phyloP scores from a whole-genome alignment of 2,113 vertebrate genomes.

The Callochromis pleurospilus region DNA sequence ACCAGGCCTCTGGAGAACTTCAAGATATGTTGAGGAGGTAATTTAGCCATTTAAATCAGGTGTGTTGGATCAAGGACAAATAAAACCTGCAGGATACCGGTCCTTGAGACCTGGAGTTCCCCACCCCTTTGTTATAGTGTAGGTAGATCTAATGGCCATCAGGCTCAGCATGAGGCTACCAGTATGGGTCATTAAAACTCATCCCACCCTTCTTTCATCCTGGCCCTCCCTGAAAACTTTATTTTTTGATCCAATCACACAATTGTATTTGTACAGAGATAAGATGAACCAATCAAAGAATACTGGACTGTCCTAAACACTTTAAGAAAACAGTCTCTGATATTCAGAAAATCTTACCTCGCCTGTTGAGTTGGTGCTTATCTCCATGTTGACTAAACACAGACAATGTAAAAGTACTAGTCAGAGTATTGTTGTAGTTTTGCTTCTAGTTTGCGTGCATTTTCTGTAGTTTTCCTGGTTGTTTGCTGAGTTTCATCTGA shows the following conservation, averaged over 20 bases:
- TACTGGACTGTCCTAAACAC: background rate
- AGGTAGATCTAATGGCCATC: background rate
- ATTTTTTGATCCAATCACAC: background rate
- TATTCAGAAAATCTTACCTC: background rate
- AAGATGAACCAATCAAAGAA: background rate
- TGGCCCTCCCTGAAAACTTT: background rate
- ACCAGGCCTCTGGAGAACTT: background rate
- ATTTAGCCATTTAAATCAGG: background rate
- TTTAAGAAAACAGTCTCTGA: background rate
- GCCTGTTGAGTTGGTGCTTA: fast-evolving
- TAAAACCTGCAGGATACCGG: background rate
- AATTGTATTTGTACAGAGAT: background rate
- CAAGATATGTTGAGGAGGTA: background rate
- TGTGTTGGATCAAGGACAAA: background rate
- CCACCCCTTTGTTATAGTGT: background rate
- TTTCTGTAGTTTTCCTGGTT: background rate
- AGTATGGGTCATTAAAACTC: background rate
- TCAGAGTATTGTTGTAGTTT: background rate
- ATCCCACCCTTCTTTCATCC: background rate
- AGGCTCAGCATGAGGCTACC: background rate
- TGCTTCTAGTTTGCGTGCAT: fast-evolving
- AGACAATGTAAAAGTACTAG: background rate
- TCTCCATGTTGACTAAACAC: background rate
- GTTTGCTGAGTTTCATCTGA: background rate
- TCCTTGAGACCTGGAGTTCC: background rate